Evolutionary conservation across 2,113 vertebrate genomes (phyloP).

Genomic region (Collichthys lucidus): DNA sequence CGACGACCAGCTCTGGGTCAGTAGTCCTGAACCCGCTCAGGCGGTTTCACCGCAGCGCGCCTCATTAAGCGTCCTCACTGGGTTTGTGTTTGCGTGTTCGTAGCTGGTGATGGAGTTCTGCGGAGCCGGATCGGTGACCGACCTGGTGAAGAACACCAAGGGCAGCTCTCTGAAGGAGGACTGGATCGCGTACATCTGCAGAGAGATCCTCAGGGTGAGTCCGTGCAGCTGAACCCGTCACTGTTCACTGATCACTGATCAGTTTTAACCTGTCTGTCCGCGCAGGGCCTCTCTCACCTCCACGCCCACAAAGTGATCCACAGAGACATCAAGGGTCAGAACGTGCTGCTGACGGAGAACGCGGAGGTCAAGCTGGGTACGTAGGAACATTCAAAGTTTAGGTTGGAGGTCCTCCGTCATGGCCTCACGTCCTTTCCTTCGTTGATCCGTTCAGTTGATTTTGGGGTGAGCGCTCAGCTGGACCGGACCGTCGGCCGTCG

Average conservation of each 20-base stretch:
- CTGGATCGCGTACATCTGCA: constrained; percentile 94
- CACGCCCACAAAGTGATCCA: constrained; percentile 95
- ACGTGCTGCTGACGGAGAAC: constrained; percentile 93
- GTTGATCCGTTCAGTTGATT: constrained; percentile 86
- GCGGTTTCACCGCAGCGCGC: not conserved
- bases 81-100: constrained; percentile 27
- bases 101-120: constrained; percentile 97
- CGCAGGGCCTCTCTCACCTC: constrained; percentile 92
- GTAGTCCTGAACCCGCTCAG: constrained; percentile 35
- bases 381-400: constrained; percentile 26
- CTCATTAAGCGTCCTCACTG: constrained; percentile 8
- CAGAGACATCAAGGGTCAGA: constrained; percentile 95
- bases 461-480: constrained; percentile 94
- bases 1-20: constrained; percentile 94
- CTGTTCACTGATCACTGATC: not conserved
- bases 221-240: not conserved
- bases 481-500: constrained; percentile 92
- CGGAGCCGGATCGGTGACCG: constrained; percentile 92
- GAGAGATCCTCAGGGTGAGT: constrained; percentile 92
- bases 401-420: not conserved
- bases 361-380: constrained; percentile 94
- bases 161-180: constrained; percentile 94
- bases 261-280: constrained; percentile 29
- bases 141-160: constrained; percentile 94
- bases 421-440: not conserved